These are phyloP conservation scores for Peromyscus maniculatus DNA, from an alignment of 2,113 vertebrate species.

Conservation along the genomic window DNA sequence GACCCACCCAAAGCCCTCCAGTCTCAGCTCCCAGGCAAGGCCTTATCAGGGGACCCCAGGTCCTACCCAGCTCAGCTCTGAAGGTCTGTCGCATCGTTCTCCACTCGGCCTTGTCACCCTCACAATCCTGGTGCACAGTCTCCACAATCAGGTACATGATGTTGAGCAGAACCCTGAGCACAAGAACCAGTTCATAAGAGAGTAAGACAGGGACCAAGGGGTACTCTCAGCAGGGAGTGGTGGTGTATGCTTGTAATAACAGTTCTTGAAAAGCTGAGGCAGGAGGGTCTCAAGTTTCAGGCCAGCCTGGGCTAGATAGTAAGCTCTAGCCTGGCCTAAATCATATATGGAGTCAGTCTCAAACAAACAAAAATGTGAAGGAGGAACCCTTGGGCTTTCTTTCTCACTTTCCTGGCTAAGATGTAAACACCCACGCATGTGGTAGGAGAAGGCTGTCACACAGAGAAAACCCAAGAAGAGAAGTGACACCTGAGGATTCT, in stretches of 20 bases:
- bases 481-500: background rate
- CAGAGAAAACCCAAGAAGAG: background rate
- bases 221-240: background rate
- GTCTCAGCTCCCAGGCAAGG: background rate
- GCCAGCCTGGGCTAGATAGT: background rate
- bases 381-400: background rate
- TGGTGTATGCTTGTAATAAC: background rate
- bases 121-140: slow-evolving; percentile 94
- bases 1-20: background rate
- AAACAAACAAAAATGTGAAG: background rate
- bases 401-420: background rate
- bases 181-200: background rate
- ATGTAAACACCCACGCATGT: background rate
- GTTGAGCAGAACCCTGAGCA: slow-evolving; percentile 94
- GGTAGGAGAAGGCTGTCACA: background rate
- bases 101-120: slow-evolving; percentile 95
- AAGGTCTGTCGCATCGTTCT: slow-evolving; percentile 95
- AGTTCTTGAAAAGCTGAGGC: background rate
- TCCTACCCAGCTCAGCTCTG: slow-evolving; percentile 94
- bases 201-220: background rate
- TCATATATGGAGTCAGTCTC: background rate
- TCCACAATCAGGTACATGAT: slow-evolving; percentile 99
- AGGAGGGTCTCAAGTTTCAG: background rate
- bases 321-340: background rate
- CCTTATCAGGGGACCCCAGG: background rate